Percentiles rank a stretch among this genome's conserved stretches.
Conservation (phyloP, 2,888 invertebrate genomes). For the Smittia aterrima region DNA sequence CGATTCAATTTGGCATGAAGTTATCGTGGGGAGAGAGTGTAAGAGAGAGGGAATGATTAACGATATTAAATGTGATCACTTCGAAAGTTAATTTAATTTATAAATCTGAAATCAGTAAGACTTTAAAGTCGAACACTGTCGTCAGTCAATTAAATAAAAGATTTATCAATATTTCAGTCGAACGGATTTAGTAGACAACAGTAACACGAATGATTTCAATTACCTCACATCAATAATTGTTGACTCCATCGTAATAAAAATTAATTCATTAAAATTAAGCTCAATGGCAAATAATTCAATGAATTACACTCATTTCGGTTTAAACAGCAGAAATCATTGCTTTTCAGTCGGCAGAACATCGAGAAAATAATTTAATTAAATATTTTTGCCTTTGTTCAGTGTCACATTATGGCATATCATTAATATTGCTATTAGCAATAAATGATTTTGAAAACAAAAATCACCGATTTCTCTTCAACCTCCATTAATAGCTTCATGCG, state of each 20-base stretch:
- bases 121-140: too few species aligned
- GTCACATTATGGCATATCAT: background rate
- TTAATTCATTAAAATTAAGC: background rate
- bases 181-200: background rate
- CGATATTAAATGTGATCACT: background rate
- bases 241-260: background rate
- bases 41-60: background rate
- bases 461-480: background rate
- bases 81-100: background rate
- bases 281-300: constrained; percentile 6
- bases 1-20: background rate
- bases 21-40: background rate
- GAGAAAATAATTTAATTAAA: constrained; percentile 9
- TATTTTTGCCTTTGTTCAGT: background rate
- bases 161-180: too few species aligned
- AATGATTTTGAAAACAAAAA: background rate
- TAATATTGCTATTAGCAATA: constrained; percentile 7
- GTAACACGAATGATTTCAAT: constrained; percentile 1
- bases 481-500: too few species aligned
- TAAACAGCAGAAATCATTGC: constrained; percentile 10
- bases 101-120: too few species aligned
- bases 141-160: too few species aligned
- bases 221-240: background rate
- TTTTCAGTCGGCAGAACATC: background rate
- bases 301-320: constrained; percentile 5